Evolutionary conservation across 2,113 vertebrate genomes (phyloP), one percentile per base, ranked within the genome.

Genomic region (Chascanopsetta lugubris): DNA sequence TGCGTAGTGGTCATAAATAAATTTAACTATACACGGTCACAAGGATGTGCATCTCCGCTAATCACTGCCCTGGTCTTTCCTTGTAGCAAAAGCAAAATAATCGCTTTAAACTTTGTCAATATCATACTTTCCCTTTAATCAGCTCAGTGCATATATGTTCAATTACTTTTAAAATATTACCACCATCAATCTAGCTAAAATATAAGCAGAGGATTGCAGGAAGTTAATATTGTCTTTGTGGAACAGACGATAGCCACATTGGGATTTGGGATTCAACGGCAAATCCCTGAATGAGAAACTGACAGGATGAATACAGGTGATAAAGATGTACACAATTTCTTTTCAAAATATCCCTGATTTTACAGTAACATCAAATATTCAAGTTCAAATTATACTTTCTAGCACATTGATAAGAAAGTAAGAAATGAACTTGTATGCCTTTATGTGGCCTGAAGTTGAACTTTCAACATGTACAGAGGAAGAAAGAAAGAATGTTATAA

Each of bases 301-400:
- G 80, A 90, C 59, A 74, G 87, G 84, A 82, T 69, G 88, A 91
- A 93, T 87, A 93, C 93, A 93, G 91, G 87, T 86, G 83, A 82
- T 78, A 61, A 94, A 92, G 90, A 91, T 92, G 88, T 88, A 93
- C 90, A 93, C 85, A 93, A 91, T 89, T 91, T 92, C 89, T 93
- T 91, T 87, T 94, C 88, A 95, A 80, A 94, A 94, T 93, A 95
- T 98, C 96, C 97, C 96, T 99, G 97, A 98, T 95, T 94, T 94
- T 94, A 83, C 81, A 85, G 92, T 94, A 95, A 91, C 92, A 93
- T 88, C 84, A 92, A 93, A 91, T 78, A 83, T 88, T 86, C 62
- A 93, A 94, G 90, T 96, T 96, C 94, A 96, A 94, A 91, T 95
- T 94, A 94, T 90, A 94, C 94, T 96, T 96, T 94, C 90, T 92